A percentile compares a stretch with the other conserved stretches of the same genome.
Evolutionary conservation across 2,113 vertebrate species (phyloP).

Genomic region (Oenanthe oenanthe): DNA sequence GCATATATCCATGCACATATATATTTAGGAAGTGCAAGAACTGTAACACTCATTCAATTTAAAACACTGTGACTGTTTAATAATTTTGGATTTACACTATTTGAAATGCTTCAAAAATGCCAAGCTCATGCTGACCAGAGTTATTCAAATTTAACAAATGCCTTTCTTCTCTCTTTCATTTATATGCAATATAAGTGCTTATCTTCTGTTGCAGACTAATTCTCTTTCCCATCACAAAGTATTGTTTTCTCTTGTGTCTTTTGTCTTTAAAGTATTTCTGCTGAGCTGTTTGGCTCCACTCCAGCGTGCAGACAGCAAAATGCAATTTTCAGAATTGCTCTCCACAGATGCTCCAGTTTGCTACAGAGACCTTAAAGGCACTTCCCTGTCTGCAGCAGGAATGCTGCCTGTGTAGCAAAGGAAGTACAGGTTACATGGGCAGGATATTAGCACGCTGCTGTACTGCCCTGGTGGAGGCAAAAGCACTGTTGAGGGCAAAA

Average conservation of each 20-base stretch:
- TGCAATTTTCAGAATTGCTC: slow-evolving; percentile 38
- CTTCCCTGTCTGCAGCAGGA: neutral
- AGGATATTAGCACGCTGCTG: neutral
- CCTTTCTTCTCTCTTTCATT: slow-evolving; percentile 2
- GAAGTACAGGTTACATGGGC: neutral
- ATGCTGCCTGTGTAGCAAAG: neutral
- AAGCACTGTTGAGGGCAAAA: neutral
- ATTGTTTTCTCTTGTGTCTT: neutral
- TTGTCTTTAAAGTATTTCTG: slow-evolving; percentile 21
- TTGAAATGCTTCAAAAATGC: neutral
- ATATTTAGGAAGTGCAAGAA: neutral
- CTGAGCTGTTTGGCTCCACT: slow-evolving; percentile 31
- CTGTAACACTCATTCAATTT: neutral
- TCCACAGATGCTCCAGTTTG: neutral
- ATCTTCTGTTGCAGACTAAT: slow-evolving; percentile 12
- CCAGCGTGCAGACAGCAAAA: neutral
- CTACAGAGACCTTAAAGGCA: neutral
- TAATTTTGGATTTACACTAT: neutral
- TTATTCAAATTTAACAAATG: neutral
- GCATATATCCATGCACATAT: neutral
- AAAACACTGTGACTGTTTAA: neutral
- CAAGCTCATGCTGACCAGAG: neutral
- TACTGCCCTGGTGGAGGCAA: neutral
- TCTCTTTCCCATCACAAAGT: neutral
- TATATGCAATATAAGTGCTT: neutral